Evolutionary conservation across 2,888 invertebrate genomes (phyloP).

Genomic region (Cistogaster globosa): DNA sequence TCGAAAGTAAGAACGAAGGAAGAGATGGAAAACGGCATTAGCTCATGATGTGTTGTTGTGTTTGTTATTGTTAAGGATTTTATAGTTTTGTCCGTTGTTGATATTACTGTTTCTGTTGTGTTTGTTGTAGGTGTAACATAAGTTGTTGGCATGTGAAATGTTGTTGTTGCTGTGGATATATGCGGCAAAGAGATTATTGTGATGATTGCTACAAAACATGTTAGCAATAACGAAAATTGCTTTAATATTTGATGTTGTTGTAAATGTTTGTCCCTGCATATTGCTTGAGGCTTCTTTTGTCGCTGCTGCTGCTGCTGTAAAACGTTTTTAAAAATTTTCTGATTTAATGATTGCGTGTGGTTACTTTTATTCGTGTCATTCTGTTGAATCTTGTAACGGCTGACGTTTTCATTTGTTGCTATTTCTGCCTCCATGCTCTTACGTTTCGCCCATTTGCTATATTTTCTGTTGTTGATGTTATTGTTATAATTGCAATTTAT

Average conservation of each 20-base stretch:
- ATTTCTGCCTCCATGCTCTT: conserved; percentile 28
- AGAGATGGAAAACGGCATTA: conserved; percentile 36
- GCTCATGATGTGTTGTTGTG: conserved; percentile 42
- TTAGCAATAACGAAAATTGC: conserved; percentile 72
- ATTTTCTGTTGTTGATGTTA: conserved; percentile 17
- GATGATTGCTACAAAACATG: conserved; percentile 78
- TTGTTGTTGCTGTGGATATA: conserved; percentile 69
- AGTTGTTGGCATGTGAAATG: conserved; percentile 64
- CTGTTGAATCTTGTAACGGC: conserved; percentile 36
- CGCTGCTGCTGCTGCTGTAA: conserved; percentile 64
- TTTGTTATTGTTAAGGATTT: conserved; percentile 52
- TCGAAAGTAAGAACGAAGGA: neutral
- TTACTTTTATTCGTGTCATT: conserved; percentile 39
- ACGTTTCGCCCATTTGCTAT: conserved; percentile 15
- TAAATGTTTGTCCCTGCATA: conserved; percentile 64
- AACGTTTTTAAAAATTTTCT: conserved; percentile 73
- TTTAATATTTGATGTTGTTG: conserved; percentile 58
- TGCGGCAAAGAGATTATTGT: conserved; percentile 74
- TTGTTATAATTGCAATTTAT: conserved; percentile 21
- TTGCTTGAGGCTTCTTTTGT: conserved; percentile 61
- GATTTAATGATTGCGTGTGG: conserved; percentile 66
- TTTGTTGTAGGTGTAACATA: conserved; percentile 64
- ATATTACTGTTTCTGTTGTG: too few relatives aligned
- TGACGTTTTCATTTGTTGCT: conserved; percentile 73
- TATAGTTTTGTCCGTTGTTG: conserved; percentile 50